Conservation (phyloP, 2,888 invertebrate genomes). For the Lepidocyrtoides sp. region DNA sequence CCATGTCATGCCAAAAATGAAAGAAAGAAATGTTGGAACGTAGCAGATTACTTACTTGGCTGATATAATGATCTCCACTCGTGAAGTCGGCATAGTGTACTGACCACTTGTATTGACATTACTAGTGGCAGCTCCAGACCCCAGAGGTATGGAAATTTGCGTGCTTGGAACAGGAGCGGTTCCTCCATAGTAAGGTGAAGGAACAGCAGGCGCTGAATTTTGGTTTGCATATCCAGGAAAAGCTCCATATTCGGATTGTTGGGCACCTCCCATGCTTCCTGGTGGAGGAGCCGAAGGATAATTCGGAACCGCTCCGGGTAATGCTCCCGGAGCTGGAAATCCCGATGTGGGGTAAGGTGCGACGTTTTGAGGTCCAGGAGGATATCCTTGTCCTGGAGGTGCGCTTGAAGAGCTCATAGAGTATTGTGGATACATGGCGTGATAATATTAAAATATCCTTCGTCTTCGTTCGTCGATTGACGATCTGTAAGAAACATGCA, state of each 20-base stretch:
- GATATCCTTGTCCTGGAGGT: not conserved
- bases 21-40: no score
- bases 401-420: not conserved
- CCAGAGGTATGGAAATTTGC: not conserved
- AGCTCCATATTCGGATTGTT: not conserved
- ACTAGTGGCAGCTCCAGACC: not conserved
- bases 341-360: not conserved
- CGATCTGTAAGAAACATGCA: no score
- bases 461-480: no score
- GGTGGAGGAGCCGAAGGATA: not conserved
- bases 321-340: slow-evolving; percentile 18
- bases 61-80: slow-evolving; percentile 69
- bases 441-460: no score
- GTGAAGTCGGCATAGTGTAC: slow-evolving; percentile 71
- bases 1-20: no score
- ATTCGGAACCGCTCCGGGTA: not conserved
- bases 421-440: slow-evolving; percentile 12
- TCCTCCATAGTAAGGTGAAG: slow-evolving; percentile 2
- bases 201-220: not conserved
- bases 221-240: not conserved
- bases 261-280: not conserved
- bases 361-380: not conserved
- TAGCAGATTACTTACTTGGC: slow-evolving; percentile 77
- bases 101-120: not conserved
- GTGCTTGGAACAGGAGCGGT: not conserved